Evolutionary conservation across 1,140 invertebrate genomes (phyloP).

Genomic region (Ganaspis sp.): DNA sequence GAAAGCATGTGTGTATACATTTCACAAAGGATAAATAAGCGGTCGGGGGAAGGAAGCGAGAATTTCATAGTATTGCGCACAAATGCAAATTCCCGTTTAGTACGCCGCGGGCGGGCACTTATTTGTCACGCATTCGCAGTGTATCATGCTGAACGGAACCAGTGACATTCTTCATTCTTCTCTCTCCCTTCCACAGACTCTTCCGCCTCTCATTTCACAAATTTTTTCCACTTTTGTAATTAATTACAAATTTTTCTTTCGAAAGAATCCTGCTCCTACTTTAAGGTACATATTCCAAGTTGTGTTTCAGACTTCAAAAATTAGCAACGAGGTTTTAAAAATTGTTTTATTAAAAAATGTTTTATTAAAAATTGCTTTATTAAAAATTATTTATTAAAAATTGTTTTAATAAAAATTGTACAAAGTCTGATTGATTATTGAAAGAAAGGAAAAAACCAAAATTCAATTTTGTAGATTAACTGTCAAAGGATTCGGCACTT

Average conservation of each 20-base stretch:
- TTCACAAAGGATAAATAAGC: slow-evolving; percentile 12
- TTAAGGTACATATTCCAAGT: no score
- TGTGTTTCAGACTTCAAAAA: no score
- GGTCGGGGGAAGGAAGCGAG: neutral
- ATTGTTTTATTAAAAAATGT: no score
- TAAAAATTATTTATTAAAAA: no score
- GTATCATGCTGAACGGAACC: slow-evolving; percentile 15
- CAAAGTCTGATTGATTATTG: no score
- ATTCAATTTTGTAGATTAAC: no score
- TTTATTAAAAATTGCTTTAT: no score
- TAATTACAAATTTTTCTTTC: neutral
- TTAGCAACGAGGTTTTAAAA: no score
- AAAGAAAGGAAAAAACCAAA: no score
- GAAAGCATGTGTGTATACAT: neutral
- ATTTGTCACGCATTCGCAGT: slow-evolving; percentile 59
- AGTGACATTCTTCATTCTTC: slow-evolving; percentile 31
- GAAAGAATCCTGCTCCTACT: no score
- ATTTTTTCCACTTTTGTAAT: neutral
- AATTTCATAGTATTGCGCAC: slow-evolving; percentile 43
- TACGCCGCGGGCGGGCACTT: slow-evolving; percentile 50
- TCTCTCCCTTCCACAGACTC: neutral
- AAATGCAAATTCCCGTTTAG: slow-evolving; percentile 58
- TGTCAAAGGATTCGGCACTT: no score
- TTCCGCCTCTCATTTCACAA: neutral
- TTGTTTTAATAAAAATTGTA: no score